Evolutionary conservation across 2,888 invertebrate species (phyloP).

Genomic region (Panzeria rudis): DNA sequence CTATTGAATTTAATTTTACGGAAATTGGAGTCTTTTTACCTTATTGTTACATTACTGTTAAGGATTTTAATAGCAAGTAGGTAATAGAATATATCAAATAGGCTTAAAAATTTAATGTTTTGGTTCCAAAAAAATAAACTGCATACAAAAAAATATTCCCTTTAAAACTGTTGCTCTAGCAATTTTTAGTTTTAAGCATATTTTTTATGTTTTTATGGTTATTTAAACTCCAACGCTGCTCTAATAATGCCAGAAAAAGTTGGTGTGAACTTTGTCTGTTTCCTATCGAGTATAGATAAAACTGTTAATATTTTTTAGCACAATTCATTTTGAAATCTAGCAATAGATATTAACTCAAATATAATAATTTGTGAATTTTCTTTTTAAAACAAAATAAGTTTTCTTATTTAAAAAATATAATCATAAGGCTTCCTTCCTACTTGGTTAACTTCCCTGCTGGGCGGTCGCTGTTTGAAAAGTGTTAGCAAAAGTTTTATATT

Average conservation of each 20-base stretch:
- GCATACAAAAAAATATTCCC: too few relatives aligned
- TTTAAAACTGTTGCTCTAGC: too few relatives aligned
- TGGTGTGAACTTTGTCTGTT: conserved; percentile 7
- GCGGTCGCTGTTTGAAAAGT: neutral
- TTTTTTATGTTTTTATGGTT: too few relatives aligned
- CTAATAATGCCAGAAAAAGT: conserved; percentile 7
- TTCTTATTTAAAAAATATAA: neutral
- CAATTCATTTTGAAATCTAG: neutral
- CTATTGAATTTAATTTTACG: too few relatives aligned
- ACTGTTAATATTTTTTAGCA: neutral
- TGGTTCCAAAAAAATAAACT: too few relatives aligned
- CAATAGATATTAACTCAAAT: conserved; percentile 12
- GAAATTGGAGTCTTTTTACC: too few relatives aligned
- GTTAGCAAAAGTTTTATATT: neutral
- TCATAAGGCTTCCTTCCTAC: neutral
- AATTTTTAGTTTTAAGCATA: too few relatives aligned
- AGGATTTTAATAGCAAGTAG: too few relatives aligned
- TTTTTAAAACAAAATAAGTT: neutral
- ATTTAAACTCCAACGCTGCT: neutral
- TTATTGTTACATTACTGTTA: too few relatives aligned
- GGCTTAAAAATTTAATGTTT: too few relatives aligned
- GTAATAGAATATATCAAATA: too few relatives aligned
- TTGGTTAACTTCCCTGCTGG: neutral
- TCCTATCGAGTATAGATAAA: too few relatives aligned
- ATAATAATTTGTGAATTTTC: conserved; percentile 1